Evolutionary conservation across 2,888 invertebrate species (phyloP).

Genomic region (Clitarchus hookeri): DNA sequence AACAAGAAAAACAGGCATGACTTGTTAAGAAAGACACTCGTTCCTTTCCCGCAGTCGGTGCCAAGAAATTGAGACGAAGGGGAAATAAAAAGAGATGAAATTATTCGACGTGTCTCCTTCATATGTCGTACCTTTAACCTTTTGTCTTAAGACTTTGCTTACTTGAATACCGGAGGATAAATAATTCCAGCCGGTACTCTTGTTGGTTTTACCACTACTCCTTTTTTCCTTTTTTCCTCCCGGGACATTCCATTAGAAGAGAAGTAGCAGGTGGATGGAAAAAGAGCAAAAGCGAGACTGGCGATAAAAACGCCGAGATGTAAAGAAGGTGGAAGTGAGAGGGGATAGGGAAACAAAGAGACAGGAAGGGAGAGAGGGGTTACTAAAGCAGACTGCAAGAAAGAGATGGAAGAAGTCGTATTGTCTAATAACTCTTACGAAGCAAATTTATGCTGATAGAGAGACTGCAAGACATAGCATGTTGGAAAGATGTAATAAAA

Average conservation of each 20-base stretch:
- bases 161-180: neutral
- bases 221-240: neutral
- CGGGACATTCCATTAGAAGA: neutral
- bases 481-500: too few relatives aligned
- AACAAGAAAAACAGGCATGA: neutral
- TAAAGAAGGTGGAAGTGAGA: neutral
- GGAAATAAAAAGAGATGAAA: neutral
- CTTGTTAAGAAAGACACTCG: constrained; percentile 1
- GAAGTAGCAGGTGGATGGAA: constrained; percentile 2
- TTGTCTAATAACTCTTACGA: neutral
- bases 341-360: neutral
- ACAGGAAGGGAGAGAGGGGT: neutral
- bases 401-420: neutral
- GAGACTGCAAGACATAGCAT: too few relatives aligned
- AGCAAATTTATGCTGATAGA: too few relatives aligned
- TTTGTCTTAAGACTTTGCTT: neutral
- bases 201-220: neutral
- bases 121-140: neutral
- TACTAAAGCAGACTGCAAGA: neutral
- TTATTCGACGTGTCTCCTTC: neutral
- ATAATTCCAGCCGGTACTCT: neutral
- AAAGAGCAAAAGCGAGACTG: neutral
- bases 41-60: neutral
- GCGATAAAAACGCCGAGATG: neutral
- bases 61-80: constrained; percentile 4